Percentiles rank a stretch among this genome's conserved stretches.
These are phyloP conservation scores for Idaea aversata DNA, from an alignment of 2,888 invertebrate species.

Conservation along the genomic window DNA sequence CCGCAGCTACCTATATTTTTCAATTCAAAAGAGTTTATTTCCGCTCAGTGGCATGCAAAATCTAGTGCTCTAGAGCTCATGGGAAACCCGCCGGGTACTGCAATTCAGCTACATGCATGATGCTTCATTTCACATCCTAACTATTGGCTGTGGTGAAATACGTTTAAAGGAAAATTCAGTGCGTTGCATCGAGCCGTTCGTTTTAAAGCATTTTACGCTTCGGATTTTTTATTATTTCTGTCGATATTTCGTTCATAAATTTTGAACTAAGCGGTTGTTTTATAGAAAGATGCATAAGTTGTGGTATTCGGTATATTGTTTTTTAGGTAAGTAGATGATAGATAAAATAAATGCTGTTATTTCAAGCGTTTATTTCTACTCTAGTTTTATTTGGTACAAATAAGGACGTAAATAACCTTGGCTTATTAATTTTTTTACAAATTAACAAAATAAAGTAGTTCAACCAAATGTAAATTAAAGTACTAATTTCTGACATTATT, in stretches of 20 bases:
- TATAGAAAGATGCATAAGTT: neutral
- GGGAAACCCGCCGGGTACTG: slow-evolving; percentile 29
- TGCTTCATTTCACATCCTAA: slow-evolving; percentile 34
- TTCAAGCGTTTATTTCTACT: neutral
- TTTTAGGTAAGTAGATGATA: neutral
- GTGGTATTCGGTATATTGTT: neutral
- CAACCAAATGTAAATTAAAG: neutral
- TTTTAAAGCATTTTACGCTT: neutral
- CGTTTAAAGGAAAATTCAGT: slow-evolving; percentile 17
- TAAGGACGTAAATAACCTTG: neutral
- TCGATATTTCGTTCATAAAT: neutral
- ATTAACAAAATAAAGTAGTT: neutral
- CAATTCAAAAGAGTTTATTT: slow-evolving; percentile 47
- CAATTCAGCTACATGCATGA: slow-evolving; percentile 32
- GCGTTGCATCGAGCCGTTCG: slow-evolving; percentile 9
- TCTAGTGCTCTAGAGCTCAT: slow-evolving; percentile 33
- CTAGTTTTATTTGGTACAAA: neutral
- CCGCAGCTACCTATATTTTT: slow-evolving; percentile 36
- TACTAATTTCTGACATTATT: slow-evolving; percentile 40
- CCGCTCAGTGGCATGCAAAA: slow-evolving; percentile 36
- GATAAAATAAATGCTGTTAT: neutral
- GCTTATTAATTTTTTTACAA: neutral
- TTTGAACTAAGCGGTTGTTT: neutral
- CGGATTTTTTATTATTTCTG: neutral
- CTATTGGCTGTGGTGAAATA: slow-evolving; percentile 18